These are phyloP conservation scores for Cynoglossus semilaevis DNA, from an alignment of 2,113 vertebrate species.

Conservation along the genomic window DNA sequence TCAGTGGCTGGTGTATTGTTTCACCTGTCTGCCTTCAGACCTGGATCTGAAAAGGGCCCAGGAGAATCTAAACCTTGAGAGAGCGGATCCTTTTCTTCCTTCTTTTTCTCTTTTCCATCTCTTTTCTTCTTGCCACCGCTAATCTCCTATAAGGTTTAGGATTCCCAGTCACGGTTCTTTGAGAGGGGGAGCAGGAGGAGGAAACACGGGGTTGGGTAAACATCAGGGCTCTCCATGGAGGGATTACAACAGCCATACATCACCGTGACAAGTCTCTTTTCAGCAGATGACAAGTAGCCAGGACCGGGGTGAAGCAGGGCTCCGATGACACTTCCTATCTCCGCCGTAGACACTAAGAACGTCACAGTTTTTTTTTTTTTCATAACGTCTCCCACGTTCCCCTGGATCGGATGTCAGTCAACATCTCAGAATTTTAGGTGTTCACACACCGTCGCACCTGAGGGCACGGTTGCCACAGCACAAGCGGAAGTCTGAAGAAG, in stretches of 20 bases:
- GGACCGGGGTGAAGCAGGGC: slow-evolving; percentile 61
- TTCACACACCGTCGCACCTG: slow-evolving; percentile 49
- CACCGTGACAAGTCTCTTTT: slow-evolving; percentile 79
- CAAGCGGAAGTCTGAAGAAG: slow-evolving; percentile 29
- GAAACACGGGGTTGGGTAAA: slow-evolving; percentile 77
- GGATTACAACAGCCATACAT: slow-evolving; percentile 80
- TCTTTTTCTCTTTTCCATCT: slow-evolving; percentile 37
- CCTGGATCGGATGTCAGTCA: slow-evolving; percentile 49
- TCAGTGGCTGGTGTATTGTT: slow-evolving; percentile 56
- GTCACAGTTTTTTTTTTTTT: slow-evolving; percentile 58
- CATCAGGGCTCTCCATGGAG: slow-evolving; percentile 76
- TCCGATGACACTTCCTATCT: slow-evolving; percentile 77
- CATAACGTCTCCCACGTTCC: slow-evolving; percentile 61
- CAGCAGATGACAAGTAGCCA: slow-evolving; percentile 73
- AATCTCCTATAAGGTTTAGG: slow-evolving; percentile 80
- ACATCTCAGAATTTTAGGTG: slow-evolving; percentile 28
- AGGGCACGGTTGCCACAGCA: slow-evolving; percentile 48
- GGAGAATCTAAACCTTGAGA: slow-evolving; percentile 63
- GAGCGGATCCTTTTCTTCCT: slow-evolving; percentile 43
- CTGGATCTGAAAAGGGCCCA: slow-evolving; percentile 59
- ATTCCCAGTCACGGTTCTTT: slow-evolving; percentile 72
- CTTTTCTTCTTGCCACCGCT: slow-evolving; percentile 65
- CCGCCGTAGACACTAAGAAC: slow-evolving; percentile 60
- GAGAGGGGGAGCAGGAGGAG: slow-evolving; percentile 70
- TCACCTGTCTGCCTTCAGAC: slow-evolving; percentile 68